phyloP scores from a whole-genome alignment of 2,888 invertebrate species.

The Leptura quadrifasciata region DNA sequence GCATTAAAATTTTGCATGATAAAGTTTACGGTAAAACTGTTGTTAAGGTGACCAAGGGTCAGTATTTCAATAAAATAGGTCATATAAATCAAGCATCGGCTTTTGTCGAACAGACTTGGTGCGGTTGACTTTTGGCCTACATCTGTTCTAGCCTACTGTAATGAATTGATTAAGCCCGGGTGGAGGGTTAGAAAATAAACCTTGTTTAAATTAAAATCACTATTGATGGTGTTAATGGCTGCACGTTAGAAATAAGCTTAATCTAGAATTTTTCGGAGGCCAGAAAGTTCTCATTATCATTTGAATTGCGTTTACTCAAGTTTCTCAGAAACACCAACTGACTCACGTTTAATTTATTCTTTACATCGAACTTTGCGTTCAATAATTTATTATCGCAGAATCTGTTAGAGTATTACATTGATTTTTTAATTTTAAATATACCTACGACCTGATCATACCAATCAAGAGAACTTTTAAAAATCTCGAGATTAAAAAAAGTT shows the following conservation, averaged over 20 bases:
- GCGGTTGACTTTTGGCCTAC: slow-evolving; percentile 74
- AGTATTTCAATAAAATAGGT: slow-evolving; percentile 69
- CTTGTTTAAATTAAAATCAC: slow-evolving; percentile 36
- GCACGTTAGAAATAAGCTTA: slow-evolving; percentile 4
- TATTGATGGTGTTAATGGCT: slow-evolving; percentile 16
- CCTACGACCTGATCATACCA: too few relatives aligned
- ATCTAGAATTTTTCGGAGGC: slow-evolving; percentile 14
- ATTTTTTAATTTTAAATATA: too few relatives aligned
- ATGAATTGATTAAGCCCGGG: slow-evolving; percentile 60
- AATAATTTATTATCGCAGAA: too few relatives aligned
- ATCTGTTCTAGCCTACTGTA: slow-evolving; percentile 71
- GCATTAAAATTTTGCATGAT: slow-evolving; percentile 70
- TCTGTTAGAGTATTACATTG: too few relatives aligned
- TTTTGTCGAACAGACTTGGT: slow-evolving; percentile 61
- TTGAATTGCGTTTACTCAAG: not conserved
- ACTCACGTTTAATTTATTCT: not conserved
- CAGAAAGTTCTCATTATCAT: slow-evolving; percentile 2
- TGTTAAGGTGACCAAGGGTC: slow-evolving; percentile 62
- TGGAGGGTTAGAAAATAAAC: slow-evolving; percentile 31
- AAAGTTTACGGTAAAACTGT: slow-evolving; percentile 65
- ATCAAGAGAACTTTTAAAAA: too few relatives aligned
- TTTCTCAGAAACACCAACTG: not conserved
- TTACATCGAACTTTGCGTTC: too few relatives aligned
- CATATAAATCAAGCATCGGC: slow-evolving; percentile 72
- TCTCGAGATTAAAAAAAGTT: too few relatives aligned